These are phyloP conservation scores for Oscheius myriophilus DNA, from an alignment of 2,888 invertebrate genomes.

Conservation along the genomic window DNA sequence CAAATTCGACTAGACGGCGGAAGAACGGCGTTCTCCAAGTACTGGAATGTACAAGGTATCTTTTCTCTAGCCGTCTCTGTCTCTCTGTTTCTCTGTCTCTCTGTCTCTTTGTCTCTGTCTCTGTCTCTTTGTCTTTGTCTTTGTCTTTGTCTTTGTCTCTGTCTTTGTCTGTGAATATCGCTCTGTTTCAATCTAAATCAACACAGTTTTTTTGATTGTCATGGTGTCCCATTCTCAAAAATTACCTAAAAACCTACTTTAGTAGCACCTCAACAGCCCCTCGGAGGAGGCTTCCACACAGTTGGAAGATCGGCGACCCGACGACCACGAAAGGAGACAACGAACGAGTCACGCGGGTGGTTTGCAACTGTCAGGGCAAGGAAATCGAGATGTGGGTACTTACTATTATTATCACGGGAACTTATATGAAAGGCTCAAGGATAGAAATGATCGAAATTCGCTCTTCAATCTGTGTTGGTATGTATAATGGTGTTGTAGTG, in stretches of 20 bases:
- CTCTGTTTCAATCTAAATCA: too few species aligned
- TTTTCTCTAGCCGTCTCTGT: neutral
- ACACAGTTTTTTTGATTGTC: too few species aligned
- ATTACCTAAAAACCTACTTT: neutral
- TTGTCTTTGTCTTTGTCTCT: too few species aligned
- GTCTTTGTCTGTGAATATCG: too few species aligned
- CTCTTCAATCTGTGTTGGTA: too few species aligned
- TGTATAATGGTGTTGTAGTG: too few species aligned
- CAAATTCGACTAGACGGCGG: slow-evolving; percentile 25
- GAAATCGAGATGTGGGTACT: slow-evolving; percentile 15
- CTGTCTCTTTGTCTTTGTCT: too few species aligned
- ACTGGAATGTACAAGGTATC: slow-evolving; percentile 27
- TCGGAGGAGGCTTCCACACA: slow-evolving; percentile 24
- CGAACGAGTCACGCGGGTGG: slow-evolving; percentile 7
- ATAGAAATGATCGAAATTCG: too few species aligned
- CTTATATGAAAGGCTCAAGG: too few species aligned
- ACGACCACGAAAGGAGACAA: neutral
- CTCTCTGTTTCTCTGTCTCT: neutral
- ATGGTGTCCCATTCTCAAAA: neutral
- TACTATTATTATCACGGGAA: neutral
- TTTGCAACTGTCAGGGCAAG: slow-evolving; percentile 20
- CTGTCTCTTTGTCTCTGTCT: too few species aligned
- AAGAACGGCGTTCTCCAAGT: slow-evolving; percentile 22
- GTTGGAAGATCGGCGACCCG: slow-evolving; percentile 18
- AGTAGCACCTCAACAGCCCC: slow-evolving; percentile 23